phyloP scores from a whole-genome alignment of 2,888 invertebrate species.

The Brassicogethes aeneus region DNA sequence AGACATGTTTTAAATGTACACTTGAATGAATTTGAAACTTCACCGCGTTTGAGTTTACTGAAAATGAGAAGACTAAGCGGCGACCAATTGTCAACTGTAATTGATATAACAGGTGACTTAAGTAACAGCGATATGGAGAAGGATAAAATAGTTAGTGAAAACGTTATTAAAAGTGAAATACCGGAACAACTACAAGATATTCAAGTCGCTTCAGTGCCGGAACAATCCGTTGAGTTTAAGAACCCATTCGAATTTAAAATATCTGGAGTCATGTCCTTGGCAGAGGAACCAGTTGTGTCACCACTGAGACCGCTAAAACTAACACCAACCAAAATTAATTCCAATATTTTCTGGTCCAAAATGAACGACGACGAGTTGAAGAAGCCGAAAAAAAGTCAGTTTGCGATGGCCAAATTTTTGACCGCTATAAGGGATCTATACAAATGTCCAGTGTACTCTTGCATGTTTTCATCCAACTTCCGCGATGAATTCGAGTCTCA shows the following conservation, averaged over 20 bases:
- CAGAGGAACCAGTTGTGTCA: too few species aligned
- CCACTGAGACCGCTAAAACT: too few species aligned
- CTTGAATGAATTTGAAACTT: too few species aligned
- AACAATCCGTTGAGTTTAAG: too few species aligned
- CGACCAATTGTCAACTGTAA: slow-evolving; percentile 30
- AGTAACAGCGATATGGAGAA: slow-evolving; percentile 2
- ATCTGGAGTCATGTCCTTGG: too few species aligned
- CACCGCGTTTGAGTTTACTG: too few species aligned
- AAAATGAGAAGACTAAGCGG: slow-evolving; percentile 40
- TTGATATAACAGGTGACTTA: slow-evolving; percentile 11
- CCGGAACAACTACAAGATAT: too few species aligned
- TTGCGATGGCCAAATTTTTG: slow-evolving; percentile 31
- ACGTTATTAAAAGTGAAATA: too few species aligned
- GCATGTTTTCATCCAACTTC: slow-evolving; percentile 41
- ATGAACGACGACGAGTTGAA: slow-evolving; percentile 17
- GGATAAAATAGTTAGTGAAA: too few species aligned
- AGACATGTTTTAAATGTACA: too few species aligned
- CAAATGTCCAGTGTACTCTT: slow-evolving; percentile 48
- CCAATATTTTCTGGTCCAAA: slow-evolving; percentile 7
- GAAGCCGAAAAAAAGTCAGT: slow-evolving; percentile 28
- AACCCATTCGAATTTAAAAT: slow-evolving; percentile 42
- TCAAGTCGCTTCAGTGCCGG: too few species aligned
- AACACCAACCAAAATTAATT: too few species aligned
- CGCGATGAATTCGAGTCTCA: slow-evolving; percentile 38
- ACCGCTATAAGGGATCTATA: slow-evolving; percentile 38